These are phyloP conservation scores for Hirtodrosophila cameraria DNA, from an alignment of 2,888 invertebrate species.

Conservation along the genomic window DNA sequence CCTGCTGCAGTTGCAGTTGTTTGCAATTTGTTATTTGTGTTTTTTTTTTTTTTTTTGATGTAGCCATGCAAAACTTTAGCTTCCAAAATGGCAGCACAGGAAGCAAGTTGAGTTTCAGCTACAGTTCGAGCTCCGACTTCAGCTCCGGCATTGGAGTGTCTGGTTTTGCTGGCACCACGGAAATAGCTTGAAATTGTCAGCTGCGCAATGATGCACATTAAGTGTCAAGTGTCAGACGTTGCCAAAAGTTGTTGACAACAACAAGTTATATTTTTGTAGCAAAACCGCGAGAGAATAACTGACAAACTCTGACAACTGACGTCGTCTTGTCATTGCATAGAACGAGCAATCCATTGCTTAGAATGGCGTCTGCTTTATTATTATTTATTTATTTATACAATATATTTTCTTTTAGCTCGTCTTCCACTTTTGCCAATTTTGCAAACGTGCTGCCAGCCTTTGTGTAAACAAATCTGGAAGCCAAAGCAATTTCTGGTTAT, in stretches of 20 bases:
- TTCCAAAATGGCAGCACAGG: constrained; percentile 44
- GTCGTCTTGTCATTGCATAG: constrained; percentile 49
- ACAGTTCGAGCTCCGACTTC: not conserved
- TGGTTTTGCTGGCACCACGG: constrained; percentile 65
- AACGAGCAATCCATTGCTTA: constrained; percentile 38
- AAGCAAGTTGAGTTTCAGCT: constrained; percentile 16
- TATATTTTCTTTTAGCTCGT: constrained; percentile 44
- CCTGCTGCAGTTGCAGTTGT: constrained; percentile 29
- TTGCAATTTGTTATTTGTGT: constrained; percentile 69
- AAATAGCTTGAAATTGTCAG: constrained; percentile 78
- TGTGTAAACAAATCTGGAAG: constrained; percentile 60
- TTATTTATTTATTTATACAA: constrained; percentile 64
- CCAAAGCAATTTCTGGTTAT: constrained; percentile 62
- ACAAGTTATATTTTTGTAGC: constrained; percentile 33
- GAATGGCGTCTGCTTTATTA: constrained; percentile 30
- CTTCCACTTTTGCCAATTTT: constrained; percentile 58
- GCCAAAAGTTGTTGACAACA: constrained; percentile 74
- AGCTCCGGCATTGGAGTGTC: constrained; percentile 15
- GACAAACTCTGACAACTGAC: constrained; percentile 47
- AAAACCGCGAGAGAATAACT: constrained; percentile 43
- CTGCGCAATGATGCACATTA: constrained; percentile 79
- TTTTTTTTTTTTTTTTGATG: constrained; percentile 44
- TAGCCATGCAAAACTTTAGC: constrained; percentile 67
- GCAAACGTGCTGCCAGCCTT: constrained; percentile 51
- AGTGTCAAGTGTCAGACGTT: constrained; percentile 73